phyloP scores from a whole-genome alignment of 2,113 vertebrate genomes.

The Acrocephalus arundinaceus region DNA sequence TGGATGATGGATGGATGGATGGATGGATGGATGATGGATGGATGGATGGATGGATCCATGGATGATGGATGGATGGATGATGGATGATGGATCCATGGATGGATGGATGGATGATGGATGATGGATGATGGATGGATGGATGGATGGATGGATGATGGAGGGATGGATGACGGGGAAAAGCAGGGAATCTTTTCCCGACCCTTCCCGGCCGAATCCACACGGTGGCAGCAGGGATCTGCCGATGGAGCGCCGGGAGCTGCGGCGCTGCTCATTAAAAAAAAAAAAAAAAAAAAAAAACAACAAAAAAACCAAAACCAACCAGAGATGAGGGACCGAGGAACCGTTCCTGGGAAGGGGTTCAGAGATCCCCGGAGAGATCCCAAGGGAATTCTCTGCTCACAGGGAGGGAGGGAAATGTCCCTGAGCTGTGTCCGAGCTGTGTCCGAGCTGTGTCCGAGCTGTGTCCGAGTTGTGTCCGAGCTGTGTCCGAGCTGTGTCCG shows the following conservation, averaged over 20 bases:
- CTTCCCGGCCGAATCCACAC: background rate
- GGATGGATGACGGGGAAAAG: background rate
- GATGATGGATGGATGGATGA: too few relatives aligned
- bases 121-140: background rate
- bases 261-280: background rate
- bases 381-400: background rate
- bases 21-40: too few relatives aligned
- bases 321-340: too few relatives aligned
- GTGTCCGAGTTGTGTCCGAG: fast-evolving
- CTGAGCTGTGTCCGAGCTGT: too few relatives aligned
- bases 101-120: background rate
- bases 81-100: background rate
- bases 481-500: fast-evolving
- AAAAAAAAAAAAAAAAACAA: too few relatives aligned
- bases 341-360: too few relatives aligned
- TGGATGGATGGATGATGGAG: background rate
- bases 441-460: fast-evolving
- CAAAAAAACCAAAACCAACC: background rate
- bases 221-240: conserved; percentile 52
- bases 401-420: background rate
- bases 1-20: too few relatives aligned
- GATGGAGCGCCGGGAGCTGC: background rate
- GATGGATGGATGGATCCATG: background rate
- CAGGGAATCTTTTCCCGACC: too few relatives aligned
- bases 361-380: background rate